Base-by-base conservation (phyloP, 2,888 invertebrate species). In the Epicampocera succincta region DNA sequence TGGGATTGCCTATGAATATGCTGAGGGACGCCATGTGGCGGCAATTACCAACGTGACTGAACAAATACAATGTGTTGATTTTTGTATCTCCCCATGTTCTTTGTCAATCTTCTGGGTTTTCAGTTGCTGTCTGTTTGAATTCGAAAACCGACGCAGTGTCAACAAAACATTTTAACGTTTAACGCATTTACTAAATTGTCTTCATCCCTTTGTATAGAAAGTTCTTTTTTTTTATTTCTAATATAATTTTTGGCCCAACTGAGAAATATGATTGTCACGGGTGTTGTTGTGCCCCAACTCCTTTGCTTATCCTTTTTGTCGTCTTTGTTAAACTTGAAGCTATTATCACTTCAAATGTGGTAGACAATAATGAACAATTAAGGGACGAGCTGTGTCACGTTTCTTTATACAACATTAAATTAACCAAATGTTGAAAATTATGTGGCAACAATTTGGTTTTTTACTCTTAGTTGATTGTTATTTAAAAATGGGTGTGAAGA, bases 1-100 rank as follows among this genome's bases (percentile, higher is more conserved):
- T 56, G n/a, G 17, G 29, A 19, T 61, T 21, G 19, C 12, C 2
- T 60, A 17, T 12, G 48, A 25, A 25, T 4, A 25, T 8, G 46
- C 1, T 21, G 29, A 25, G 65, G 74, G 83, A 81, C 84, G 78
- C 78, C 84, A 84, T 84, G 84, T 84, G 85, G 83, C 77, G 84
- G 71, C 84, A 84, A 85, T 85, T 83, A 85, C 74, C 82, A 84
- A 82, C 79, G 78, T 85, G 85, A 85, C 76, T 85, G 84, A 80
- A 80, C 80, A 85, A 83, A 83, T 78, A 85, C 84, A 85, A 85
- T 83, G 76, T 76, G 83, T 80, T 76, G 77, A 79, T 79, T 84
- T 78, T 68, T 65, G 33, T 72, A 42, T 58, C 65, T 69, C 61
- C 69, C 69, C 69, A 52, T 63, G 33, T 46, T 44, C 2, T 21